These are phyloP conservation scores for Bos javanicus DNA, from an alignment of 2,113 vertebrate genomes.

Conservation along the genomic window DNA sequence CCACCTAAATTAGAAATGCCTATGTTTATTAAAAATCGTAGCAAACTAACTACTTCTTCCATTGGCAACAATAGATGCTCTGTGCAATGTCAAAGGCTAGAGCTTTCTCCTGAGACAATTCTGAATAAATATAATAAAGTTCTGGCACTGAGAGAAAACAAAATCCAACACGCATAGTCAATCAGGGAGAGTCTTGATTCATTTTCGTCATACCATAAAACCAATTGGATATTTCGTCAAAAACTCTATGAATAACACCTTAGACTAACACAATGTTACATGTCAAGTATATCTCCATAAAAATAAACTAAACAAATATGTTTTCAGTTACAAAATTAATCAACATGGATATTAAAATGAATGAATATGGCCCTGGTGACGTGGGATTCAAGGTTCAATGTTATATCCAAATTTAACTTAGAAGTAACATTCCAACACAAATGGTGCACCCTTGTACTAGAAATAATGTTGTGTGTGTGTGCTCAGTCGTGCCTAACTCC, in stretches of 20 bases:
- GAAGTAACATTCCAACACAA: not conserved
- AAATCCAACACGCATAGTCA: not conserved
- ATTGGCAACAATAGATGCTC: not conserved
- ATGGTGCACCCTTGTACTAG: not conserved
- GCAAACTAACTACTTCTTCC: not conserved
- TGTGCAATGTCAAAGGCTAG: not conserved
- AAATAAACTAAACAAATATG: not conserved
- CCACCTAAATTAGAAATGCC: not conserved
- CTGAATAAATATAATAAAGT: not conserved
- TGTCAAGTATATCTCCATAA: not conserved
- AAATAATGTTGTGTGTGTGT: not conserved
- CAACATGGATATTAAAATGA: not conserved
- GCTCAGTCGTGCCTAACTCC: not conserved
- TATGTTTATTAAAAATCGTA: not conserved
- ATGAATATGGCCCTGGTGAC: not conserved
- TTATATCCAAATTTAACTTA: conserved; percentile 19
- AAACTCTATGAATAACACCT: not conserved
- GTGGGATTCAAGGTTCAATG: not conserved
- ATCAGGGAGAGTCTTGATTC: not conserved
- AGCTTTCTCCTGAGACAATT: not conserved
- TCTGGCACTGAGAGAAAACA: not conserved
- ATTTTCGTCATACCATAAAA: not conserved
- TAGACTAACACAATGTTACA: not conserved
- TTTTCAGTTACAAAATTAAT: not conserved
- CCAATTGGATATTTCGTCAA: not conserved